phyloP scores from a whole-genome alignment of 2,797 vertebrate genomes.

The Sebastolobus altivelis region DNA sequence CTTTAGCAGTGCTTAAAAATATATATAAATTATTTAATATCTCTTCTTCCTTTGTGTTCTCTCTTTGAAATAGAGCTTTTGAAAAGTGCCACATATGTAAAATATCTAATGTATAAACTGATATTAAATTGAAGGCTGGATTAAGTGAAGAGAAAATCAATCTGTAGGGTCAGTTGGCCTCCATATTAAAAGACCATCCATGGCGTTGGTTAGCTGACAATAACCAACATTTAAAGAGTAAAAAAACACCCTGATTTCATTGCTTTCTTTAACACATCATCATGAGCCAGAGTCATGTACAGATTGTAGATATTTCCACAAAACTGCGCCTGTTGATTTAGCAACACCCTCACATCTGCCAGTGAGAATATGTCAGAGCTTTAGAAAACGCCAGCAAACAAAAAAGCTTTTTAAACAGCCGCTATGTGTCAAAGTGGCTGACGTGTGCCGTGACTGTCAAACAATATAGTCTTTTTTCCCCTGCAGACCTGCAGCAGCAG shows the following conservation, averaged over 20 bases:
- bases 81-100: not conserved
- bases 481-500: conserved; percentile 33
- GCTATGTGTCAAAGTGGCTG: conserved; percentile 61
- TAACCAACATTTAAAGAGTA: not conserved
- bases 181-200: not conserved
- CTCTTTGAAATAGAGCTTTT: not conserved
- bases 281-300: not conserved
- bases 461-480: conserved; percentile 37
- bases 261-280: conserved; percentile 9
- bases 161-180: not conserved
- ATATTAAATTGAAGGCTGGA: not conserved
- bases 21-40: not conserved
- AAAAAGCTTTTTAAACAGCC: conserved; percentile 71
- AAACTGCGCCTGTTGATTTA: conserved; percentile 43
- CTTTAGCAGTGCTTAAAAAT: not conserved
- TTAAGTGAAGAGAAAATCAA: not conserved
- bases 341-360: conserved; percentile 48
- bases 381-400: conserved; percentile 59
- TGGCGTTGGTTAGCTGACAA: not conserved
- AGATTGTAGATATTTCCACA: conserved; percentile 22
- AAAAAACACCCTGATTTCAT: not conserved
- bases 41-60: not conserved
- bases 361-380: conserved; percentile 38
- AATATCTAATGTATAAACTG: not conserved
- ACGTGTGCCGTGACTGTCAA: conserved; percentile 62